Conservation (phyloP, 1,140 invertebrate genomes). For the Polypedilum pembai region DNA sequence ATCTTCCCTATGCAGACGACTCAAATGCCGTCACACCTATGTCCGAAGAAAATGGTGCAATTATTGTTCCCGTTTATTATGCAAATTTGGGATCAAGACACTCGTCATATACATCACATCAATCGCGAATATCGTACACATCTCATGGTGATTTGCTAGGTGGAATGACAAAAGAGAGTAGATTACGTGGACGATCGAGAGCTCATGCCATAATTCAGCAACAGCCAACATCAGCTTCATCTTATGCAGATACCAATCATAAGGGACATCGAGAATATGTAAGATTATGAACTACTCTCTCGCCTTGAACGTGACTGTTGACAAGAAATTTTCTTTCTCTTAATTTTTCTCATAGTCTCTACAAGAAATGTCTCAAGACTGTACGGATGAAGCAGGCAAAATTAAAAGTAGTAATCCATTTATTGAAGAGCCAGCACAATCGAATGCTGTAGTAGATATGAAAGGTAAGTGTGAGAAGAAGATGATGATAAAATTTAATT, state of each 20-base stretch:
- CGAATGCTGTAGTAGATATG: constrained; percentile 85
- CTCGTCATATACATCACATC: constrained; percentile 90
- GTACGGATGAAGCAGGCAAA: constrained; percentile 72
- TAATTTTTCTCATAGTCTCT: constrained; percentile 31
- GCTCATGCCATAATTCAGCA: constrained; percentile 44
- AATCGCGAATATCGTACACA: constrained; percentile 83
- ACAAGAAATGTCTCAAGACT: constrained; percentile 61
- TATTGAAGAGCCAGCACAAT: constrained; percentile 71
- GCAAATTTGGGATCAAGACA: constrained; percentile 77
- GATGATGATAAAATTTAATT: background rate
- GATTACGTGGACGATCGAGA: constrained; percentile 64
- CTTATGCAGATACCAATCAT: constrained; percentile 55
- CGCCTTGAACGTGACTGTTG: constrained; percentile 34
- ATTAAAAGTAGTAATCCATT: constrained; percentile 85
- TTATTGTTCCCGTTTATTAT: constrained; percentile 83
- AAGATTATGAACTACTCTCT: constrained; percentile 38
- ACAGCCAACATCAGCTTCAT: constrained; percentile 46
- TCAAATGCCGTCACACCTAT: constrained; percentile 96
- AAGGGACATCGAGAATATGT: constrained; percentile 65
- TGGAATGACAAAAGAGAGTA: constrained; percentile 76
- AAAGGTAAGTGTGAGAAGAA: constrained; percentile 60
- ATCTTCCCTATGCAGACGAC: constrained; percentile 94
- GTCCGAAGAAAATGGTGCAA: constrained; percentile 94
- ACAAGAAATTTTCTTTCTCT: constrained; percentile 18
- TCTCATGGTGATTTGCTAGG: constrained; percentile 83